These are phyloP conservation scores for Drosophila pallidifrons DNA, from an alignment of 1,140 invertebrate genomes.

Conservation along the genomic window DNA sequence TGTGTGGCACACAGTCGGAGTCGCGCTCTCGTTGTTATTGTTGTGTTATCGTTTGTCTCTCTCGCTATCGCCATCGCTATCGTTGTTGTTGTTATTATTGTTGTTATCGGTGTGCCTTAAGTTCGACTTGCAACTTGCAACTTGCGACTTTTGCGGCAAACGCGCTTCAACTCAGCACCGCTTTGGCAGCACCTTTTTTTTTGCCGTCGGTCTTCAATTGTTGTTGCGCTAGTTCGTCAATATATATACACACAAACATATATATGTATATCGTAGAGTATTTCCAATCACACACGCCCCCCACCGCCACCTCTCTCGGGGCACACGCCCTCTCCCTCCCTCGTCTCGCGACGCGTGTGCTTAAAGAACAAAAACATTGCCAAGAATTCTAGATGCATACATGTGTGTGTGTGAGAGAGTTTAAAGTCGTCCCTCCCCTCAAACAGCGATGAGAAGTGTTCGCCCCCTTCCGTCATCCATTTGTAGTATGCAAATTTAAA, in stretches of 20 bases:
- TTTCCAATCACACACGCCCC: background rate
- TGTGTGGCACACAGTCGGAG: slow-evolving; percentile 69
- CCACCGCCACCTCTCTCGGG: background rate
- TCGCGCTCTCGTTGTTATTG: slow-evolving; percentile 46
- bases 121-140: slow-evolving; percentile 9
- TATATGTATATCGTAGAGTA: no score
- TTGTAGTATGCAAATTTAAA: slow-evolving; percentile 69
- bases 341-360: slow-evolving; percentile 43
- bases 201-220: slow-evolving; percentile 41
- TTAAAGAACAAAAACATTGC: slow-evolving; percentile 19
- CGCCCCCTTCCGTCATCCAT: background rate
- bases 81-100: slow-evolving; percentile 18
- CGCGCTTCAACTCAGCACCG: slow-evolving; percentile 3
- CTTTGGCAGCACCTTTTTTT: slow-evolving; percentile 25
- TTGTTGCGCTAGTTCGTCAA: slow-evolving; percentile 14
- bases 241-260: background rate
- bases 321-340: background rate
- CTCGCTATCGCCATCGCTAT: slow-evolving; percentile 16
- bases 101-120: slow-evolving; percentile 27
- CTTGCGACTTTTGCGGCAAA: slow-evolving; percentile 13
- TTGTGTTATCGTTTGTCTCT: slow-evolving; percentile 4
- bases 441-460: background rate
- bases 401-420: slow-evolving; percentile 28
- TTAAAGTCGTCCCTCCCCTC: slow-evolving; percentile 28
- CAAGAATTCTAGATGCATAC: slow-evolving; percentile 25